Percentiles rank a stretch among this genome's conserved stretches.
Evolutionary conservation across 2,888 invertebrate genomes (phyloP).

Genomic region (Spicauda simplicius): DNA sequence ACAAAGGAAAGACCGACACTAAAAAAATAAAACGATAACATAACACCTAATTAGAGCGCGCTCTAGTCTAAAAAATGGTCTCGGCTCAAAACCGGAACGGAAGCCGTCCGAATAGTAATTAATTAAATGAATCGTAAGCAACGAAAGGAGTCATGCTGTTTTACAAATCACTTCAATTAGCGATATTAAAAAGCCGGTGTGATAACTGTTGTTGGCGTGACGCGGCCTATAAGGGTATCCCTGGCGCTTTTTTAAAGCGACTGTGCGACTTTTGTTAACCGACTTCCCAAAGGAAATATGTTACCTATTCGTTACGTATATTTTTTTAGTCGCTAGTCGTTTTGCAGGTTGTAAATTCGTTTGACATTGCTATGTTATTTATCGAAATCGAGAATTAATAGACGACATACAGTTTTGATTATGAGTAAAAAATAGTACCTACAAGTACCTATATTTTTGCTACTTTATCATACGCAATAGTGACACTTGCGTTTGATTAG

Average conservation of each 20-base stretch:
- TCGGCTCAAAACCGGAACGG: conserved; percentile 70
- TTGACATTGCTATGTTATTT: too few species aligned
- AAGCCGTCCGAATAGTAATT: conserved; percentile 81
- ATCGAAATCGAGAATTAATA: too few species aligned
- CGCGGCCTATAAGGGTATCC: conserved; percentile 46
- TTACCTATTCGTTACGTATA: too few species aligned
- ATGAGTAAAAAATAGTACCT: too few species aligned
- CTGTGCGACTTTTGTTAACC: conserved; percentile 8
- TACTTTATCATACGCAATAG: too few species aligned
- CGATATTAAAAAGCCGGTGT: conserved; percentile 81
- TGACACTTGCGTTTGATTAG: too few species aligned
- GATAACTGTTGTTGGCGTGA: conserved; percentile 73
- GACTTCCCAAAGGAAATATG: too few species aligned
- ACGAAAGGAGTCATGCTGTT: conserved; percentile 84
- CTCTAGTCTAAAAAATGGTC: conserved; percentile 70
- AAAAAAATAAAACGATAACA: conserved; percentile 37
- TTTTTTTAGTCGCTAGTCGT: too few species aligned
- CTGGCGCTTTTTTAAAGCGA: conserved; percentile 2
- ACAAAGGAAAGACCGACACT: conserved; percentile 8
- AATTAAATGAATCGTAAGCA: conserved; percentile 84
- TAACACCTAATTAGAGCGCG: conserved; percentile 59
- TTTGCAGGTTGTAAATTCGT: too few species aligned
- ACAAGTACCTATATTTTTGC: too few species aligned
- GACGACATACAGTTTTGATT: too few species aligned
- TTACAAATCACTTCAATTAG: conserved; percentile 85